Conservation (phyloP, 1,140 invertebrate genomes). For the Ladona fulva region DNA sequence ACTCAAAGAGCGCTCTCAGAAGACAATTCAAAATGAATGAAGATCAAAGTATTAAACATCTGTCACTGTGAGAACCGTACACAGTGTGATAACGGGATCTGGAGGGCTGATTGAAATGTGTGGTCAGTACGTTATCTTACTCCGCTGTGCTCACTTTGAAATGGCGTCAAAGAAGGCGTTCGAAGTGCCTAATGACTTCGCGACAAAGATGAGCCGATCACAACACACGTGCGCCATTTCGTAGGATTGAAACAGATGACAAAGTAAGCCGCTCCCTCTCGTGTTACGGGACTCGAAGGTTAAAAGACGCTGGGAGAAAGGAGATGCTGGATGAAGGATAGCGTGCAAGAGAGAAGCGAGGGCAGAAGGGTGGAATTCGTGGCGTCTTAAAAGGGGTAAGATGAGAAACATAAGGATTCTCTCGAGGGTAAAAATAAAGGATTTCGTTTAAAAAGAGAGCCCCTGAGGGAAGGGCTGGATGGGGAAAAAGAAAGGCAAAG, state of each 20-base stretch:
- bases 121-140: too few relatives aligned
- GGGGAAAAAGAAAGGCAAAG: not conserved
- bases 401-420: not conserved
- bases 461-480: not conserved
- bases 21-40: too few relatives aligned
- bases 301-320: not conserved
- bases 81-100: too few relatives aligned
- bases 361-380: not conserved
- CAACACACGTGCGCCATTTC: not conserved
- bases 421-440: not conserved
- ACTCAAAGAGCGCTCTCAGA: too few relatives aligned
- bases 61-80: too few relatives aligned
- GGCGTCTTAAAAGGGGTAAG: not conserved
- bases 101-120: too few relatives aligned
- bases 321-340: not conserved
- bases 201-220: not conserved
- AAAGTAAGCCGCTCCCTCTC: not conserved
- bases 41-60: too few relatives aligned
- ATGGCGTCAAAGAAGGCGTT: not conserved
- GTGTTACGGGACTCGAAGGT: not conserved
- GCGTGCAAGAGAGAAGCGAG: not conserved
- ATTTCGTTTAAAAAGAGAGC: conserved; percentile 3
- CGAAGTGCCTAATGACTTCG: not conserved
- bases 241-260: not conserved
- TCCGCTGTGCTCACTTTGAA: too few relatives aligned